Conservation (phyloP, 1,140 invertebrate species). For the Tetranychus cinnabarinus region DNA sequence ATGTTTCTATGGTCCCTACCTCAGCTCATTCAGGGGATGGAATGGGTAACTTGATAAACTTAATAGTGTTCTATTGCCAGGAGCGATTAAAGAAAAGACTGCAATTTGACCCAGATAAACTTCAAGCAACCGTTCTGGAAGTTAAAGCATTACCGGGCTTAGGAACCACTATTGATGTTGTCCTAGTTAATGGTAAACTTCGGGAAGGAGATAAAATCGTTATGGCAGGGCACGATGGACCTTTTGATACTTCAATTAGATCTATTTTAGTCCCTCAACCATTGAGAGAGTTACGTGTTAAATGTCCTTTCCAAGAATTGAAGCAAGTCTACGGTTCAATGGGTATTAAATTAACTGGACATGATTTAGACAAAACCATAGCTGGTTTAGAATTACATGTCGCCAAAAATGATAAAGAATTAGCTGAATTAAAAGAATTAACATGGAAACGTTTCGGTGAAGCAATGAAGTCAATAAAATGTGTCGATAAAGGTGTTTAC, state of each 20-base stretch:
- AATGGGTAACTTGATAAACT: slow-evolving; percentile 77
- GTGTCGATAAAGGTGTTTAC: slow-evolving; percentile 76
- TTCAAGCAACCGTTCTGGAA: slow-evolving; percentile 93
- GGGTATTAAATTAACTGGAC: slow-evolving; percentile 92
- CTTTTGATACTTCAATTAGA: slow-evolving; percentile 88
- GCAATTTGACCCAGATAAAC: slow-evolving; percentile 60
- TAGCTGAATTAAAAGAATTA: slow-evolving; percentile 45
- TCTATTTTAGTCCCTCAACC: slow-evolving; percentile 93
- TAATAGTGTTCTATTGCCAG: slow-evolving; percentile 80
- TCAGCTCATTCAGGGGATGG: slow-evolving; percentile 91
- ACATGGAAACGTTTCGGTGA: slow-evolving; percentile 24
- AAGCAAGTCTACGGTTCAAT: slow-evolving; percentile 87
- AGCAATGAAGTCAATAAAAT: slow-evolving; percentile 71
- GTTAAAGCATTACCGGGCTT: slow-evolving; percentile 92
- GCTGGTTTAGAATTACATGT: slow-evolving; percentile 58
- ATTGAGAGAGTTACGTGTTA: slow-evolving; percentile 87
- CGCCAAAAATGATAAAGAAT: slow-evolving; percentile 74
- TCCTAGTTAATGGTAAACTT: slow-evolving; percentile 83
- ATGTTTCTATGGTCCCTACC: slow-evolving; percentile 87
- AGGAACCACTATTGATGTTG: slow-evolving; percentile 96
- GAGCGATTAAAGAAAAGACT: slow-evolving; percentile 66
- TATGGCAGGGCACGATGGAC: slow-evolving; percentile 87
- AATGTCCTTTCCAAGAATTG: slow-evolving; percentile 85
- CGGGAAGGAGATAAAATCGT: slow-evolving; percentile 81
- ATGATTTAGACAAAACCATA: slow-evolving; percentile 91